A percentile compares a stretch with the other conserved stretches of the same genome.
Evolutionary conservation across 2,113 vertebrate genomes (phyloP).

Genomic region (Pollachius pollachius): DNA sequence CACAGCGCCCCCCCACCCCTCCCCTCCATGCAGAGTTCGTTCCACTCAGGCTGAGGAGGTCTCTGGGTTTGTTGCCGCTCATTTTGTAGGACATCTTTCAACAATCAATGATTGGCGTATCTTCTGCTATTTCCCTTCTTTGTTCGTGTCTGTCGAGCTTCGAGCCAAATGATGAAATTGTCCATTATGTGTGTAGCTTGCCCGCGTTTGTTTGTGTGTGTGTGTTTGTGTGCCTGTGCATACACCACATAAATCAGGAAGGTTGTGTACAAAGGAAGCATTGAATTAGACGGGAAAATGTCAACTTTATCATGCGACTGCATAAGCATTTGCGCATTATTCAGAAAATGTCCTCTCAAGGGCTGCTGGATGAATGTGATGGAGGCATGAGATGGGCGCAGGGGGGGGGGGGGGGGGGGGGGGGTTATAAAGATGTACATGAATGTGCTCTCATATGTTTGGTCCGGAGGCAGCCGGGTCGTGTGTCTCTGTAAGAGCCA

Average conservation of each 20-base stretch:
- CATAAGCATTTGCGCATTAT: slow-evolving; percentile 58
- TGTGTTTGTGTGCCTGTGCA: slow-evolving; percentile 5
- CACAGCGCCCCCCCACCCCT: neutral
- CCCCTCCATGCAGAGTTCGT: slow-evolving; percentile 25
- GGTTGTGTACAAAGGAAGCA: slow-evolving; percentile 64
- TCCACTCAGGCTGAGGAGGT: slow-evolving; percentile 21
- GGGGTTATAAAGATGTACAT: slow-evolving; percentile 45
- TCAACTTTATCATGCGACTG: slow-evolving; percentile 61
- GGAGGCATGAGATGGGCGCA: slow-evolving; percentile 29
- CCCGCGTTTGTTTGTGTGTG: slow-evolving; percentile 4
- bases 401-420: slow-evolving; percentile 37
- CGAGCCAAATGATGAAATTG: slow-evolving; percentile 58
- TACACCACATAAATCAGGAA: slow-evolving; percentile 27
- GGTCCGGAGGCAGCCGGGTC: slow-evolving; percentile 51
- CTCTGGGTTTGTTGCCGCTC: slow-evolving; percentile 40
- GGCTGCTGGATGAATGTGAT: slow-evolving; percentile 52
- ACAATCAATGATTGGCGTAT: slow-evolving; percentile 61
- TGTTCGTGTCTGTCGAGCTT: slow-evolving; percentile 48
- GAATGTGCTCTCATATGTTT: slow-evolving; percentile 52
- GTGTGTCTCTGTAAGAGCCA: slow-evolving; percentile 55
- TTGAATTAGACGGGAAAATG: slow-evolving; percentile 66
- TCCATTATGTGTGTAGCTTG: slow-evolving; percentile 52
- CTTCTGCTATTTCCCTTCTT: slow-evolving; percentile 65
- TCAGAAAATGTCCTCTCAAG: slow-evolving; percentile 50
- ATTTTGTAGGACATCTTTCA: slow-evolving; percentile 65